Evolutionary conservation across 2,113 vertebrate genomes (phyloP).

Genomic region (Actenoides hombroni): DNA sequence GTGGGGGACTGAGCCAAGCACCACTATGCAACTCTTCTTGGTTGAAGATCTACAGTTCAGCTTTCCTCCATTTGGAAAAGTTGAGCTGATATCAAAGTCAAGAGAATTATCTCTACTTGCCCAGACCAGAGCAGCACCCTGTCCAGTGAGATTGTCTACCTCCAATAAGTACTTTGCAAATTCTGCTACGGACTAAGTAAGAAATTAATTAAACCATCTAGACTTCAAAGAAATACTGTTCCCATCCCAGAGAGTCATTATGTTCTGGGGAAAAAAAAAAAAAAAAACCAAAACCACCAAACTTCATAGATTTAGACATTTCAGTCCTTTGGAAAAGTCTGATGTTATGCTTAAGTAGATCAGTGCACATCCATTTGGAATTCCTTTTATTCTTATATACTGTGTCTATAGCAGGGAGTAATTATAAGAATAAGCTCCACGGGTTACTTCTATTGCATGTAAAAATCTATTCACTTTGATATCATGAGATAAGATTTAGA

Average conservation of each 20-base stretch:
- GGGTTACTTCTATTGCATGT: not conserved
- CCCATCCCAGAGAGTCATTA: not conserved
- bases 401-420: not conserved
- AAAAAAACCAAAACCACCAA: no score
- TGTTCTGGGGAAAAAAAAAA: not conserved
- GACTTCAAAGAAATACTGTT: not conserved
- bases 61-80: not conserved
- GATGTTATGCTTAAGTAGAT: not conserved
- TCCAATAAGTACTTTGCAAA: not conserved
- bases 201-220: not conserved
- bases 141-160: not conserved
- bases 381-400: not conserved
- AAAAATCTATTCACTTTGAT: not conserved
- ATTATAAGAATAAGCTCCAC: not conserved
- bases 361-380: not conserved
- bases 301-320: not conserved
- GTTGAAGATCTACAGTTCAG: not conserved
- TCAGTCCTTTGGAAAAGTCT: not conserved
- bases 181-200: not conserved
- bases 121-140: not conserved
- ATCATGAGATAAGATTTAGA: not conserved
- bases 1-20: rapidly evolving
- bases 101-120: not conserved
- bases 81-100: not conserved
- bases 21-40: not conserved